Conservation (phyloP, 1,140 invertebrate species). For the Cecropterus lyciades region DNA sequence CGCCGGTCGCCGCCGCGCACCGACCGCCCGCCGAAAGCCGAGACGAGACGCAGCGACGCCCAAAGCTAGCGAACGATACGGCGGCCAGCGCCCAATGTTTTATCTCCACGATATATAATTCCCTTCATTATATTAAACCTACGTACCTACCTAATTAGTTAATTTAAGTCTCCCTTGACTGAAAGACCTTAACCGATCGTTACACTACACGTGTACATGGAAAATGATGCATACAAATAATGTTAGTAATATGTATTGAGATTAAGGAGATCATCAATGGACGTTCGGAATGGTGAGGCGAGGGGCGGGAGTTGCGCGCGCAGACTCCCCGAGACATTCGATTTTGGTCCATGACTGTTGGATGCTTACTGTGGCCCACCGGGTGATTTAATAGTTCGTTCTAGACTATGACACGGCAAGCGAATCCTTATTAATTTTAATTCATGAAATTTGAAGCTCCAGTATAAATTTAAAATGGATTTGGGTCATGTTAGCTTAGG, state of each 20-base stretch:
- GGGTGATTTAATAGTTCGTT: constrained; percentile 81
- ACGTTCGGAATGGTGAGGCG: constrained; percentile 67
- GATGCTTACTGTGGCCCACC: constrained; percentile 78
- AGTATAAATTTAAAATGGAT: constrained; percentile 3
- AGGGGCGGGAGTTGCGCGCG: constrained; percentile 72
- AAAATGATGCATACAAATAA: constrained; percentile 33
- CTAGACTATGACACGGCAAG: constrained; percentile 61
- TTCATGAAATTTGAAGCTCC: constrained; percentile 29
- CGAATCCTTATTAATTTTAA: constrained; percentile 56
- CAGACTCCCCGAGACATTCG: constrained; percentile 80
- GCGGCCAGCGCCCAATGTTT: constrained; percentile 66
- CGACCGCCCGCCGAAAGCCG: constrained; percentile 71
- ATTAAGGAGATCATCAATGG: constrained; percentile 82
- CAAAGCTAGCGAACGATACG: constrained; percentile 70
- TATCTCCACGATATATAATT: constrained; percentile 26
- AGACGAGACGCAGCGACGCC: constrained; percentile 82
- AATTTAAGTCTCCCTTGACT: not conserved
- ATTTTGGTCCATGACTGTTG: constrained; percentile 85
- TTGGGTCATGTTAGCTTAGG: constrained; percentile 4
- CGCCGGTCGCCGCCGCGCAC: constrained; percentile 62
- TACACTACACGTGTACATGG: constrained; percentile 8
- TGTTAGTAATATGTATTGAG: constrained; percentile 55
- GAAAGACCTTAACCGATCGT: not conserved
- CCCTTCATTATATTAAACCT: not conserved
- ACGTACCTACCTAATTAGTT: constrained; percentile 1